Conservation (phyloP, 2,113 vertebrate genomes). For the Meleagris gallopavo region DNA sequence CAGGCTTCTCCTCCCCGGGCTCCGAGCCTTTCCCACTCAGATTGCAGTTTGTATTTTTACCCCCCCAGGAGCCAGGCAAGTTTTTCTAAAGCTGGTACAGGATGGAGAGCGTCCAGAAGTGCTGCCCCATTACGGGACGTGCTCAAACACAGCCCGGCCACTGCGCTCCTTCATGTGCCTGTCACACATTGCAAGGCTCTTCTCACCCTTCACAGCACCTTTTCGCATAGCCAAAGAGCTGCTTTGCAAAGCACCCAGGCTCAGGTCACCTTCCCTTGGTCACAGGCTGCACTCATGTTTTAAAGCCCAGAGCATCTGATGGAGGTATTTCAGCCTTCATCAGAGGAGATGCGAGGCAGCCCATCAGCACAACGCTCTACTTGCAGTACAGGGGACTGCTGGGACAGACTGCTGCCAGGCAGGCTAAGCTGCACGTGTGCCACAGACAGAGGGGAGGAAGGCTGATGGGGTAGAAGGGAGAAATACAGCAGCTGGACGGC, state of each 20-base stretch:
- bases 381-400: neutral
- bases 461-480: neutral
- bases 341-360: neutral
- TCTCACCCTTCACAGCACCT: neutral
- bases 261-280: neutral
- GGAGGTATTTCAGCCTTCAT: neutral
- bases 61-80: neutral
- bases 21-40: neutral
- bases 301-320: neutral
- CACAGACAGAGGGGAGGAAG: neutral
- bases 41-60: neutral
- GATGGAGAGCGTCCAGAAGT: neutral
- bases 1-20: neutral
- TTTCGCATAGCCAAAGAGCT: neutral
- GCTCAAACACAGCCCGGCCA: neutral
- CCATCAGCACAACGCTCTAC: neutral
- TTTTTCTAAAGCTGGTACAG: neutral
- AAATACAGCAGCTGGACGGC: neutral
- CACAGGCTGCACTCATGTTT: fast-evolving
- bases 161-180: neutral
- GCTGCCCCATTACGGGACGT: neutral
- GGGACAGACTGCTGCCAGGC: neutral
- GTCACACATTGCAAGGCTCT: neutral
- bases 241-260: neutral
- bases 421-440: fast-evolving